phyloP scores from a whole-genome alignment of 2,113 vertebrate species.

The Petaurus breviceps region DNA sequence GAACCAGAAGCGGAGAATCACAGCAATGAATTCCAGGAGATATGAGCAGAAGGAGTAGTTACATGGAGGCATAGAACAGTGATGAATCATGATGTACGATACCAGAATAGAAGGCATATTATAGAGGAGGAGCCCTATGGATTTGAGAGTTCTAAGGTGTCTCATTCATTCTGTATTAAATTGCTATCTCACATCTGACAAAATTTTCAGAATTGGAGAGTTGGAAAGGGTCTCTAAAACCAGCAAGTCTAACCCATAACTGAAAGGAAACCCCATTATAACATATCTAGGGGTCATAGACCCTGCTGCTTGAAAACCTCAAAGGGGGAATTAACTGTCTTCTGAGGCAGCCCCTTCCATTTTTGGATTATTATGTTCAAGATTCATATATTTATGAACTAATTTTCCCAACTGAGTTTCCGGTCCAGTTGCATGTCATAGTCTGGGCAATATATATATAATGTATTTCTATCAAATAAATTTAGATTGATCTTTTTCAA shows the following conservation, averaged over 20 bases:
- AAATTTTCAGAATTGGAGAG: background rate
- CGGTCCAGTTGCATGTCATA: background rate
- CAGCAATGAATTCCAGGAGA: no score
- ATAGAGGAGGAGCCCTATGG: no score
- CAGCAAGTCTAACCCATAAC: background rate
- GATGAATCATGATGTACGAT: no score
- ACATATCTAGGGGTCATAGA: background rate
- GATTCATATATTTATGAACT: background rate
- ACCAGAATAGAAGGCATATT: no score
- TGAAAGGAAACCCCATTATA: background rate
- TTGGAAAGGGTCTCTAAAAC: background rate
- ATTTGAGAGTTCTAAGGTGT: no score
- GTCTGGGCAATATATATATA: background rate
- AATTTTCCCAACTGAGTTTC: background rate
- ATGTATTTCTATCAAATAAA: background rate
- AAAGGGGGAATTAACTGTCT: background rate
- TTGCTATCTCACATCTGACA: background rate
- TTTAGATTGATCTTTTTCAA: background rate
- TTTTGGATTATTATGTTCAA: background rate
- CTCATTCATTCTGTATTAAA: no score
- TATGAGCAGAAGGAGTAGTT: no score
- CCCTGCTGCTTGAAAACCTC: background rate
- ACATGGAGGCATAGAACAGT: no score
- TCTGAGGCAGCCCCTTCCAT: background rate
- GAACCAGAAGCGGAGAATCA: no score